These are phyloP conservation scores for Tiphia femorata DNA, from an alignment of 2,888 invertebrate genomes.

Conservation along the genomic window DNA sequence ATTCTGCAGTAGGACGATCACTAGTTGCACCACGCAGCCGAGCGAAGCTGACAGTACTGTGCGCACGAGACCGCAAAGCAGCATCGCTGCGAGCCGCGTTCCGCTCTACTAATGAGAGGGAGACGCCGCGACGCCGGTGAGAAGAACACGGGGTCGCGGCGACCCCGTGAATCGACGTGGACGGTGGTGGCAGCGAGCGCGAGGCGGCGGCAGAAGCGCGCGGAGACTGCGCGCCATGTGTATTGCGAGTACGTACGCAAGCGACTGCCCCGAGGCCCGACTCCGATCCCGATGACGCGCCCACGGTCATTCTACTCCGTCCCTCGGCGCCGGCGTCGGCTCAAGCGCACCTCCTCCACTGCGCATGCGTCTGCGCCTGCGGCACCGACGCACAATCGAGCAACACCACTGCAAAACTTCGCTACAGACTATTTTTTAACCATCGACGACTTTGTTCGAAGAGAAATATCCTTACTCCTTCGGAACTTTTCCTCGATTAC, in stretches of 20 bases:
- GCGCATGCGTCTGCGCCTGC: too few relatives aligned
- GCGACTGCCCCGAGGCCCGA: not conserved
- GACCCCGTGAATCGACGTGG: not conserved
- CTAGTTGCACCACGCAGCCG: slow-evolving; percentile 33
- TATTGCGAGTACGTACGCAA: not conserved
- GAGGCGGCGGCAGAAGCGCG: not conserved
- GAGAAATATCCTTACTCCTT: too few relatives aligned
- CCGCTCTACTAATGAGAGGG: slow-evolving; percentile 52
- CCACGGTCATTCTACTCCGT: too few relatives aligned
- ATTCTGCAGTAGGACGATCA: slow-evolving; percentile 37
- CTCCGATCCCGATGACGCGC: not conserved
- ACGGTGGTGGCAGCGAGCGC: not conserved
- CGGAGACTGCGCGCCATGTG: slow-evolving; percentile 1
- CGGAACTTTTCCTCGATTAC: too few relatives aligned
- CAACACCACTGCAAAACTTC: too few relatives aligned
- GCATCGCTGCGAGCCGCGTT: slow-evolving; percentile 64
- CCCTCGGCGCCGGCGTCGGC: too few relatives aligned
- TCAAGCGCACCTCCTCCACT: too few relatives aligned
- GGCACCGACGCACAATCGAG: too few relatives aligned
- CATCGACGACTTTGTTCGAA: too few relatives aligned
- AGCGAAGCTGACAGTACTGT: slow-evolving; percentile 50
- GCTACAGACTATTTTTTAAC: too few relatives aligned
- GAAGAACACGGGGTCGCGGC: too few relatives aligned
- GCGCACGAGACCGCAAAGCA: slow-evolving; percentile 59
- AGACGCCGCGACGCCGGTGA: too few relatives aligned